Evolutionary conservation across 2,888 invertebrate genomes (phyloP).

Genomic region (Drosophila hamatofila): DNA sequence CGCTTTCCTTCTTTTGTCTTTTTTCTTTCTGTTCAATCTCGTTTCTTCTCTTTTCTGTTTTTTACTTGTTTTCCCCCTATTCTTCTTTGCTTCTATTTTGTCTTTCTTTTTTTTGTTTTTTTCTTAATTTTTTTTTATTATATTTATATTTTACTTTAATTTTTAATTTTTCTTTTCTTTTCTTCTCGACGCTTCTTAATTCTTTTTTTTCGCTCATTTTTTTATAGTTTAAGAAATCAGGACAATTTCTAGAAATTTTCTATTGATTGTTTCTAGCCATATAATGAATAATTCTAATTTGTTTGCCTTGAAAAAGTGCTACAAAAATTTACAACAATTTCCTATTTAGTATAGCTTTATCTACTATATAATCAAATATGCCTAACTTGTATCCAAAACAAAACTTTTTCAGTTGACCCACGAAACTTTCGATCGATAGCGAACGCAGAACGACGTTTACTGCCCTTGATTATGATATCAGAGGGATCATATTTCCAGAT

Average conservation of each 20-base stretch:
- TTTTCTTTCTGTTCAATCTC: not conserved
- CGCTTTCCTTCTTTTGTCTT: not conserved
- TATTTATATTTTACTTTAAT: no score
- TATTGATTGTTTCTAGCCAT: not conserved
- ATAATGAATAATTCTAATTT: not conserved
- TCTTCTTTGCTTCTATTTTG: not conserved
- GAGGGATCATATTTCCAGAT: not conserved
- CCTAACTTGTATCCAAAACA: not conserved
- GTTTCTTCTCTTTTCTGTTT: not conserved
- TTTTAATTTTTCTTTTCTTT: not conserved
- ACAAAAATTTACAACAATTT: not conserved
- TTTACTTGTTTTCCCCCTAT: not conserved
- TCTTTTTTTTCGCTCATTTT: not conserved
- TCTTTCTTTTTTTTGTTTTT: not conserved
- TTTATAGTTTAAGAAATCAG: no score
- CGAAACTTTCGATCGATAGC: not conserved
- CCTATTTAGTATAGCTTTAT: not conserved
- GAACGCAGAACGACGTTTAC: not conserved
- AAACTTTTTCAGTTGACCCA: not conserved
- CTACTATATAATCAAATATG: not conserved
- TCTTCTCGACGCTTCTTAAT: not conserved
- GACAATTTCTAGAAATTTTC: not conserved
- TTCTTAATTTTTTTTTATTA: not conserved
- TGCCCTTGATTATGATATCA: not conserved
- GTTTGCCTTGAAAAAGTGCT: not conserved